Base-by-base conservation (phyloP, 2,888 invertebrate genomes). In the Tromatobia lineatoria region DNA sequence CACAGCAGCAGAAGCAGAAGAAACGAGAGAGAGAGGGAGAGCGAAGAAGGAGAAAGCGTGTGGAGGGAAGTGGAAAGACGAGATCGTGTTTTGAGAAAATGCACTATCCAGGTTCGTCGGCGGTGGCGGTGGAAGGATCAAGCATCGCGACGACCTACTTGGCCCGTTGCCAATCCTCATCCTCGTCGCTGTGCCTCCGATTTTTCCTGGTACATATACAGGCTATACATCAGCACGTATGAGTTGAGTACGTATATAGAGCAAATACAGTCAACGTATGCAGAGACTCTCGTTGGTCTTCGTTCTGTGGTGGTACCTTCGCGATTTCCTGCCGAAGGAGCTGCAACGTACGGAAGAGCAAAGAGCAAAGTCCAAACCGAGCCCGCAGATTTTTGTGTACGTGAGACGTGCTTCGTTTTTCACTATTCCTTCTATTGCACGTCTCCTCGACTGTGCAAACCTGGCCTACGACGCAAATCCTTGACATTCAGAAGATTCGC, bases 121-220 rank as follows among this genome's bases (percentile, higher is more conserved):
- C 73, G 69, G 34, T 47, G 42, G 29, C 47, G 66, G 61, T 38
- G 66, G 81, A 80, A 81, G 81, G 83, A 81, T 84, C 83, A 78
- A 83, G 64, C 76, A 42, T 77, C 83, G 57, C 80, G 71, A 45
- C 77, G 81, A 81, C 81, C 83, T 77, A 81, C 77, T 80, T 80
- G 83, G 83, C 71, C 59, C 25, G n/a, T 25, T 18, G 80, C 83
- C 80, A 81, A 80, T 69, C 66, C 80, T 66, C 83, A 59, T 70
- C 15, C 70, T 61, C 13, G 45, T 52, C 45, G 29, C 29, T 11
- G 66, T 8, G 66, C 67, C 74, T 82, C 78, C 69, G 59, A 78
- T 78, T 82, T 82, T 82, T 50, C 73, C 10, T 25, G 20, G 57
- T 20, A 29, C n/a, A n/a, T 29, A 6, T 34, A 61, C 57, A 25